A percentile compares a stretch with the other conserved stretches of the same genome.
phyloP scores from a whole-genome alignment of 1,140 invertebrate genomes.

The Linepithema humile region DNA sequence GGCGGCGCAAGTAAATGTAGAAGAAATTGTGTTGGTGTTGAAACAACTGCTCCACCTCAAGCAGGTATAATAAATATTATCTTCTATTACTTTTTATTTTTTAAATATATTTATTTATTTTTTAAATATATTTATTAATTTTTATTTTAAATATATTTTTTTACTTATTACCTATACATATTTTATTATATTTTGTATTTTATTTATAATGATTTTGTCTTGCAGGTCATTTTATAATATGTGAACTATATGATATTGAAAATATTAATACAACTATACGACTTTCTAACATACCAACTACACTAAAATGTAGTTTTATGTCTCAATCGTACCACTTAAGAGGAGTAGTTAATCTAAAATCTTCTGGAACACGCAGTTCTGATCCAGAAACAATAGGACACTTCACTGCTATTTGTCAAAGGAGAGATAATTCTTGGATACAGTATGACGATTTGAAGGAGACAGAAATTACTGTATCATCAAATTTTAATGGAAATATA shows the following conservation, averaged over 20 bases:
- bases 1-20: not conserved
- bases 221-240: not conserved
- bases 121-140: too few relatives aligned
- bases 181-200: not conserved
- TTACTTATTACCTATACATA: too few relatives aligned
- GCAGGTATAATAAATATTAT: not conserved
- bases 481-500: not conserved
- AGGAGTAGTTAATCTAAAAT: not conserved
- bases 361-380: not conserved
- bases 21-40: not conserved
- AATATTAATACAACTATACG: not conserved
- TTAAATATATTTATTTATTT: not conserved
- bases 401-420: not conserved
- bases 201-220: not conserved
- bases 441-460: not conserved
- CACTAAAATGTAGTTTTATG: constrained; percentile 1
- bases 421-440: not conserved
- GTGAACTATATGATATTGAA: not conserved
- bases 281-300: not conserved
- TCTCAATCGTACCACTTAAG: not conserved
- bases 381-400: not conserved
- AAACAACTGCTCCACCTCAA: not conserved
- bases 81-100: not conserved
- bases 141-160: constrained; percentile 3
- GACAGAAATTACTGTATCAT: not conserved